These are phyloP conservation scores for Pluvialis apricaria DNA, from an alignment of 2,113 vertebrate species.

Conservation along the genomic window DNA sequence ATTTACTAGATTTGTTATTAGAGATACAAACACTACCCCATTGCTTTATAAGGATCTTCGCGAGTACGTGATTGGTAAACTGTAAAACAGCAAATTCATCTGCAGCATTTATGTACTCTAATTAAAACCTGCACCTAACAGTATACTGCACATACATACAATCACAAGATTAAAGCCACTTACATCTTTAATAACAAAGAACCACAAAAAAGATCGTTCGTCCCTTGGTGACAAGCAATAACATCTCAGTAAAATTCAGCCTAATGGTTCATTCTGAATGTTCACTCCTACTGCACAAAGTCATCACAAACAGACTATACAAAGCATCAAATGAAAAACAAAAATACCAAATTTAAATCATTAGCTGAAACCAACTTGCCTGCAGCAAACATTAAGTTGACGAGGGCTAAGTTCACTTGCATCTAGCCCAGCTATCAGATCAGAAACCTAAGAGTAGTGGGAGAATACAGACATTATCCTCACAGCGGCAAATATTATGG, in stretches of 20 bases:
- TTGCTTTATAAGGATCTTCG: not conserved
- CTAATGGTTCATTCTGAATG: not conserved
- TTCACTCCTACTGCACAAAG: not conserved
- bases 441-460: not conserved
- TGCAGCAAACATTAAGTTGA: not conserved
- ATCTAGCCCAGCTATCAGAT: not conserved
- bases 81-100: not conserved
- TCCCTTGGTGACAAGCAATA: not conserved
- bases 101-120: not conserved
- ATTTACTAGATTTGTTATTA: not conserved
- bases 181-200: not conserved
- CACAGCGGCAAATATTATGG: rapidly evolving
- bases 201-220: not conserved
- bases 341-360: not conserved
- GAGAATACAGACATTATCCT: not conserved
- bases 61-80: not conserved
- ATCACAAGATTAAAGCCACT: not conserved
- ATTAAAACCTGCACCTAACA: not conserved
- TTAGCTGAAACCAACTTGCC: not conserved
- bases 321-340: not conserved
- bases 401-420: not conserved
- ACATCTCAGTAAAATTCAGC: slow-evolving; percentile 20
- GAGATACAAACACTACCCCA: not conserved
- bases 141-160: not conserved
- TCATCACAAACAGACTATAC: not conserved